These are phyloP conservation scores for Pomacea maculata DNA, from an alignment of 1,140 invertebrate genomes.

Conservation along the genomic window DNA sequence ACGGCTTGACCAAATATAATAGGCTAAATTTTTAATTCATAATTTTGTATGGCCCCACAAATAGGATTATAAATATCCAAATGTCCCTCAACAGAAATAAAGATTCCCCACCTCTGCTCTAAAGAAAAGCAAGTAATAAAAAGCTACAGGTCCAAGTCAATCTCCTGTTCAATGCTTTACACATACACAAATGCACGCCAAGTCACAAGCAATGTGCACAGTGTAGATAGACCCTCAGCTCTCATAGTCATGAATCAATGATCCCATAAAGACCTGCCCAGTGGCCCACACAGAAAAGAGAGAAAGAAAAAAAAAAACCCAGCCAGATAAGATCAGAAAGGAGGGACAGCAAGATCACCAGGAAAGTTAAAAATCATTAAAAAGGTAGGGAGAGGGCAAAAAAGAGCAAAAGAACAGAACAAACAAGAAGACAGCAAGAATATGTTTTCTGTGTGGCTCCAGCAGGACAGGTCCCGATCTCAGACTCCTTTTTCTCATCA, in stretches of 20 bases:
- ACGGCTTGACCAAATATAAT: no score
- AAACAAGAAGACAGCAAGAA: slow-evolving; percentile 1
- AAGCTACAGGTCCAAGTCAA: no score
- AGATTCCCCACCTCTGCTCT: no score
- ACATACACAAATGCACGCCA: no score
- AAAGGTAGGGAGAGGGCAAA: background rate
- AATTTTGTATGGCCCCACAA: no score
- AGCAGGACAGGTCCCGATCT: slow-evolving; percentile 6
- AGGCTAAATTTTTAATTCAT: no score
- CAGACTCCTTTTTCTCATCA: slow-evolving; percentile 3
- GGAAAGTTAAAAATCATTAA: background rate
- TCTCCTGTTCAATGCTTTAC: no score
- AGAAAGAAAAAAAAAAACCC: background rate
- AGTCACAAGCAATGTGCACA: no score
- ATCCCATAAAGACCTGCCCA: slow-evolving; percentile 12
- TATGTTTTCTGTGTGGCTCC: background rate
- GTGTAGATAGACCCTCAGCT: slow-evolving; percentile 10
- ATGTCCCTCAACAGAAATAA: no score
- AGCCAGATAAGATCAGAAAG: slow-evolving; percentile 9
- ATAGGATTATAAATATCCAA: no score
- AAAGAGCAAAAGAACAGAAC: background rate
- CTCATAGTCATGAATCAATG: slow-evolving; percentile 22
- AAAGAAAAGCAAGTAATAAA: no score
- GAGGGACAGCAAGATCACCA: slow-evolving; percentile 5
- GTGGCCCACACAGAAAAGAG: slow-evolving; percentile 1